phyloP scores from a whole-genome alignment of 2,888 invertebrate genomes.

The Cantharis rustica region DNA sequence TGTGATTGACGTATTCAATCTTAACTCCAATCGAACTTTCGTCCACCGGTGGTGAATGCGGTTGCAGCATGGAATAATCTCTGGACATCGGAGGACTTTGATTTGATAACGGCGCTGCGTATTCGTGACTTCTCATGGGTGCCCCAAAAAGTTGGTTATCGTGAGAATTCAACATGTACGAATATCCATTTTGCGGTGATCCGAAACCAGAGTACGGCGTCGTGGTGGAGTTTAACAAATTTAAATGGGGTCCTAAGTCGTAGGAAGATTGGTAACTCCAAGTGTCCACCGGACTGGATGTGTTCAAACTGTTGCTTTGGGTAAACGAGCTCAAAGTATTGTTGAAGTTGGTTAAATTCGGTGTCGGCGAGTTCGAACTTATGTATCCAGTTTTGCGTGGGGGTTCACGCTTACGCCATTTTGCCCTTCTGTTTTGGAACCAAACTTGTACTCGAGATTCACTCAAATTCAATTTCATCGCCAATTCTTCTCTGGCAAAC shows the following conservation, averaged over 20 bases:
- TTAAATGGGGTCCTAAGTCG: constrained; percentile 76
- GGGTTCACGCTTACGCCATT: constrained; percentile 93
- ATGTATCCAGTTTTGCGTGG: constrained; percentile 86
- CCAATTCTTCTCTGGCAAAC: constrained; percentile 92
- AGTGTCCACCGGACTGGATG: constrained; percentile 68
- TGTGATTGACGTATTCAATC: constrained; percentile 57
- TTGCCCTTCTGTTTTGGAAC: constrained; percentile 91
- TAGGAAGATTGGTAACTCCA: constrained; percentile 81
- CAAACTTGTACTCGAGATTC: constrained; percentile 80
- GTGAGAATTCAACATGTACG: constrained; percentile 72
- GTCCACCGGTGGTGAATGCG: constrained; percentile 62
- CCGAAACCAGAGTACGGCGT: constrained; percentile 69
- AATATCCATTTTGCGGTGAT: constrained; percentile 63
- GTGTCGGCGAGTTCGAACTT: constrained; percentile 71
- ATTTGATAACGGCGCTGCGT: constrained; percentile 59
- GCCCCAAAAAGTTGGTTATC: constrained; percentile 71
- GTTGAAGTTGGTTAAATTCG: constrained; percentile 60
- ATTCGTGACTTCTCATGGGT: constrained; percentile 68
- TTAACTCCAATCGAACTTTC: constrained; percentile 55
- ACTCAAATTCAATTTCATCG: constrained; percentile 85
- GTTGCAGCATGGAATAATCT: constrained; percentile 69
- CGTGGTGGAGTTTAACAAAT: constrained; percentile 69
- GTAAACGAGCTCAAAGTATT: constrained; percentile 61
- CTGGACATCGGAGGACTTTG: constrained; percentile 67
- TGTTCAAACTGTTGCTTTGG: constrained; percentile 57